These are phyloP conservation scores for Julus scandinavius DNA, from an alignment of 2,888 invertebrate species.

Conservation along the genomic window DNA sequence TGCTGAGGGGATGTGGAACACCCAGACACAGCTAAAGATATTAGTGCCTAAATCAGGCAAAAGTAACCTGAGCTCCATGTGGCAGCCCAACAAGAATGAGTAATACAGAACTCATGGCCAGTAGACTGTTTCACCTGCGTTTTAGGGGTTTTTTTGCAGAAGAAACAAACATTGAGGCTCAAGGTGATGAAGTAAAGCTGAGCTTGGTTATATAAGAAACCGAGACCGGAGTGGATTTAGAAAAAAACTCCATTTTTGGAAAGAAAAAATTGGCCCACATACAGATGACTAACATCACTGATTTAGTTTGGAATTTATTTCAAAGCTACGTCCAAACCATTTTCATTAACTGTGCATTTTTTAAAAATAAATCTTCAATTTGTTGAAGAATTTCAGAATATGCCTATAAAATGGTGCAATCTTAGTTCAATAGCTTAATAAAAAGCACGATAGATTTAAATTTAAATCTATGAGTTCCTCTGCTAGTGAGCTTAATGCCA, in stretches of 20 bases:
- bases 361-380: not conserved
- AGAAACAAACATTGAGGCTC: not conserved
- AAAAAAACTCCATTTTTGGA: not conserved
- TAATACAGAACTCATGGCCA: slow-evolving; percentile 13
- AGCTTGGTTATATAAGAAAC: not conserved
- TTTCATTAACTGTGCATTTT: not conserved
- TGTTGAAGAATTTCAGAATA: not conserved
- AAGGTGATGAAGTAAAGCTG: slow-evolving; percentile 19
- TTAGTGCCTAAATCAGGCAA: slow-evolving; percentile 31
- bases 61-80: slow-evolving; percentile 1
- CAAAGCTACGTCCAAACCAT: not conserved
- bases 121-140: slow-evolving; percentile 41
- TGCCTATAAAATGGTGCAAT: too few relatives aligned
- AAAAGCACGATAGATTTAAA: too few relatives aligned
- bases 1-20: not conserved
- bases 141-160: slow-evolving; percentile 3
- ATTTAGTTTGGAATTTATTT: not conserved
- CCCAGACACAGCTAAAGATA: not conserved
- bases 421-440: too few relatives aligned
- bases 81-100: slow-evolving; percentile 24
- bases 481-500: too few relatives aligned
- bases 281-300: not conserved
- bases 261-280: not conserved
- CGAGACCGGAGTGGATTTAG: not conserved
- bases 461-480: too few relatives aligned